Evolutionary conservation across 2,888 invertebrate species (phyloP).

Genomic region (Tuta absoluta): DNA sequence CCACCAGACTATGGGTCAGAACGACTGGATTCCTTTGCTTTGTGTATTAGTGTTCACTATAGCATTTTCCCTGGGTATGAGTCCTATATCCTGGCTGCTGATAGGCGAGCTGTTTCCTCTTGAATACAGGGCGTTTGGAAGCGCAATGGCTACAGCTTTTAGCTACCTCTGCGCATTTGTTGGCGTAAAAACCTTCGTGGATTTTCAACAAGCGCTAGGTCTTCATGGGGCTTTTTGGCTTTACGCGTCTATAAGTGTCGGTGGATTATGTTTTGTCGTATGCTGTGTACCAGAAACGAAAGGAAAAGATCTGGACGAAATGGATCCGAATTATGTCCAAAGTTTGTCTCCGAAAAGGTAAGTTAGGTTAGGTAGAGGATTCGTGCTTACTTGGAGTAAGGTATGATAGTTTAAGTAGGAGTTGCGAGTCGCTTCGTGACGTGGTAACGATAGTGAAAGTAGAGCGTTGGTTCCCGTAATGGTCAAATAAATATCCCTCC

Average conservation of each 20-base stretch:
- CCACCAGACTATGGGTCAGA: slow-evolving; percentile 80
- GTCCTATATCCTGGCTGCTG: slow-evolving; percentile 92
- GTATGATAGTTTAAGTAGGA: not conserved
- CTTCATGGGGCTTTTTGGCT: slow-evolving; percentile 94
- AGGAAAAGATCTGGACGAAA: slow-evolving; percentile 93
- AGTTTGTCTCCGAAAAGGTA: slow-evolving; percentile 74
- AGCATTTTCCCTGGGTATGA: slow-evolving; percentile 93
- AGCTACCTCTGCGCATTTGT: slow-evolving; percentile 93
- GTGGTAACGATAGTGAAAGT: not conserved
- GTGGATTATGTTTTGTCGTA: slow-evolving; percentile 91
- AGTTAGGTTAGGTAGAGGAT: slow-evolving; percentile 32
- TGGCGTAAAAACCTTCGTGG: slow-evolving; percentile 92
- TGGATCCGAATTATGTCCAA: slow-evolving; percentile 86
- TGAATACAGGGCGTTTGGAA: slow-evolving; percentile 92
- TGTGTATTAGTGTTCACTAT: slow-evolving; percentile 92
- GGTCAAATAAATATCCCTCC: slow-evolving; percentile 2
- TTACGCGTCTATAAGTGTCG: slow-evolving; percentile 90
- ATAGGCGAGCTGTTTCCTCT: slow-evolving; percentile 92
- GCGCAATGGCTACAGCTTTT: slow-evolving; percentile 92
- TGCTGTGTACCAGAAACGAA: slow-evolving; percentile 95
- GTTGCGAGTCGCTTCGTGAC: not conserved
- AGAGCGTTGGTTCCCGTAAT: not conserved
- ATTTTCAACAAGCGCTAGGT: slow-evolving; percentile 88
- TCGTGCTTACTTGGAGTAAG: slow-evolving; percentile 16
- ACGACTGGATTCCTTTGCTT: slow-evolving; percentile 91